phyloP scores from a whole-genome alignment of 1,140 invertebrate genomes.

The Drosophila persimilis region DNA sequence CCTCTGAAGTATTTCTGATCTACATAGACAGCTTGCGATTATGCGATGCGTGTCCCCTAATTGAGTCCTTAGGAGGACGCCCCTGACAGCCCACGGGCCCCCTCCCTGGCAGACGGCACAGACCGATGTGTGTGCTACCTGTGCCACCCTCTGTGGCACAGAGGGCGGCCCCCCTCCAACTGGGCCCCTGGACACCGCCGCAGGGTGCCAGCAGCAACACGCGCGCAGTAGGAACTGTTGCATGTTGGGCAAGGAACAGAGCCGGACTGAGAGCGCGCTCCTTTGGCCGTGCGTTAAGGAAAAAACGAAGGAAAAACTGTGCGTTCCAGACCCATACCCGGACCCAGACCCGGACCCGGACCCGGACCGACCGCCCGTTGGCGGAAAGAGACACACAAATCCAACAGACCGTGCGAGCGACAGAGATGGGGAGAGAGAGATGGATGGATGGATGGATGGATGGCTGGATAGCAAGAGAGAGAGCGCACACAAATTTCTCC shows the following conservation, averaged over 20 bases:
- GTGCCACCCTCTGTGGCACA: constrained; percentile 4
- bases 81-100: constrained; percentile 2
- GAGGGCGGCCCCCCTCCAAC: not conserved
- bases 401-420: not conserved
- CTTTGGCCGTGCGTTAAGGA: constrained; percentile 18
- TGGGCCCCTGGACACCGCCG: too few species aligned
- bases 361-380: constrained; percentile 55
- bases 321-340: not conserved
- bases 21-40: too few species aligned
- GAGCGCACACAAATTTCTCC: constrained; percentile 19
- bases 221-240: constrained; percentile 65
- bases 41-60: constrained; percentile 13
- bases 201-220: constrained; percentile 8
- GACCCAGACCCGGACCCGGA: not conserved
- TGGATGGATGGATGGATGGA: not conserved
- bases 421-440: not conserved
- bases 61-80: constrained; percentile 52
- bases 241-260: not conserved
- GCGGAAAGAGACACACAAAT: constrained; percentile 1
- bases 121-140: constrained; percentile 17
- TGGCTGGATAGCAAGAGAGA: not conserved
- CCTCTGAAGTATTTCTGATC: too few species aligned
- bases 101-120: constrained; percentile 4
- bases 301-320: constrained; percentile 10
- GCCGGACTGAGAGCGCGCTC: constrained; percentile 3